Base-by-base conservation (phyloP, 2,888 invertebrate species). In the Sinohyriopsis cumingii region DNA sequence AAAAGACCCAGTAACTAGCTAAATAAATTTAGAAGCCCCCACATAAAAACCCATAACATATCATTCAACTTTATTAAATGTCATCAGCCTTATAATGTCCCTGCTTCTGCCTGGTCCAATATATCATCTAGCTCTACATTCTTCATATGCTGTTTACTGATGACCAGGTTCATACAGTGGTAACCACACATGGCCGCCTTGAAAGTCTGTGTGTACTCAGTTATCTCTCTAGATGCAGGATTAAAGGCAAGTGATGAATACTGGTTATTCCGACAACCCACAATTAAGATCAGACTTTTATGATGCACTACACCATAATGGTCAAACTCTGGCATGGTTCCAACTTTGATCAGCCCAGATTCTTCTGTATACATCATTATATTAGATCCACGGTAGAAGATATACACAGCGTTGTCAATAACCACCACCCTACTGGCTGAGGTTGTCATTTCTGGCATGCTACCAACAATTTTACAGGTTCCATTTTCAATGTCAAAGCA, bases 161-260 rank as follows among this genome's bases (percentile, higher is more conserved):
- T 73, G n/a, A 77, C 67, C 57, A 80, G 65, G 24, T 76, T 72
- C 60, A 81, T 63, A 22, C 79, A 76, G 68, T 81, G 72, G 61
- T 80, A 81, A 55, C 80, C 80, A 69, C 81, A 81, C 63, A 81
- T 67, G 3, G 78, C 77, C 19, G 81, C 81, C 65, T 81, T 79
- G 55, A 81, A 76, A 15, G 77, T 73, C 18, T 74, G 68, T 25
- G 68, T 65, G 57, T 73, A 76, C 3, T 75, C 72, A 5, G 64
- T 54, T 69, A 77, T 73, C 55, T 80, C 75, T 22, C 68, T 65
- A 2, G 72, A 67, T 12, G 59, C 24, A 7, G 81, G 81, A 66
- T 81, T 75, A 67, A 78, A 78, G 63, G 71, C 59, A 24, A 77
- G 72, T 12, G 80, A 75, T 22, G 72, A 70, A 57, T 71, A 80